A percentile compares a stretch with the other conserved stretches of the same genome.
These are phyloP conservation scores for Drosophila takahashii DNA, from an alignment of 1,140 invertebrate species.

Conservation along the genomic window DNA sequence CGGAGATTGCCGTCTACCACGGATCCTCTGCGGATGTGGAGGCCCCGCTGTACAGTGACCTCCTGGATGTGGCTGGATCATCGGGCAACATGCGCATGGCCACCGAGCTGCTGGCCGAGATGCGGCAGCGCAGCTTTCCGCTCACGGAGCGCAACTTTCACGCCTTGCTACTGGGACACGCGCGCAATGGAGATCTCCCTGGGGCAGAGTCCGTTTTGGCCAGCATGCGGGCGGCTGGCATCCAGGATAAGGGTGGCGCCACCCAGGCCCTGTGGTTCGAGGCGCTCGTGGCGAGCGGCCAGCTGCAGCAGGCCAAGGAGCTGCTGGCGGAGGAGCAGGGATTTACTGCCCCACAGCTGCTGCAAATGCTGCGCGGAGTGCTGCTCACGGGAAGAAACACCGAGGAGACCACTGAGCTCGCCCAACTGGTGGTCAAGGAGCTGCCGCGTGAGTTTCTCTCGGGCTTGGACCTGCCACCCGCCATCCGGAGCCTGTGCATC, in stretches of 20 bases:
- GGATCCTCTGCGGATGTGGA: constrained; percentile 15
- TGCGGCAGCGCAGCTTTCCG: constrained; percentile 85
- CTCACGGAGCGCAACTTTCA: constrained; percentile 86
- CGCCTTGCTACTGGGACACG: constrained; percentile 85
- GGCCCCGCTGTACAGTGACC: constrained; percentile 59
- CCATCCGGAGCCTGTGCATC: constrained; percentile 61
- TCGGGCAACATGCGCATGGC: constrained; percentile 85
- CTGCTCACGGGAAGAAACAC: neutral
- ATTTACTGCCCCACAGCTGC: constrained; percentile 59
- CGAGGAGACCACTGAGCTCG: constrained; percentile 30
- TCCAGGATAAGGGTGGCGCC: constrained; percentile 52
- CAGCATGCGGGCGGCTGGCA: constrained; percentile 84
- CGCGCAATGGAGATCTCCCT: constrained; percentile 82
- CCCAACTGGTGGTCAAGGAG: constrained; percentile 51
- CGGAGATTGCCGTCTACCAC: constrained; percentile 60
- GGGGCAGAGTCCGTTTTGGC: constrained; percentile 72
- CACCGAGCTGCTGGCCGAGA: constrained; percentile 85
- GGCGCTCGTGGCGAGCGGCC: constrained; percentile 85
- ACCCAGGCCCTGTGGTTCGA: constrained; percentile 86
- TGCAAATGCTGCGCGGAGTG: constrained; percentile 60
- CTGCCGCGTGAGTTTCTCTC: constrained; percentile 57
- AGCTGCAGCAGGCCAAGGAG: constrained; percentile 52
- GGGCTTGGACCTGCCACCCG: constrained; percentile 55
- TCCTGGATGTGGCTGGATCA: constrained; percentile 85
- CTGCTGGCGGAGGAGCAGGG: constrained; percentile 42